These are phyloP conservation scores for Yponomeuta plumbellus DNA, from an alignment of 2,888 invertebrate species.

Conservation along the genomic window DNA sequence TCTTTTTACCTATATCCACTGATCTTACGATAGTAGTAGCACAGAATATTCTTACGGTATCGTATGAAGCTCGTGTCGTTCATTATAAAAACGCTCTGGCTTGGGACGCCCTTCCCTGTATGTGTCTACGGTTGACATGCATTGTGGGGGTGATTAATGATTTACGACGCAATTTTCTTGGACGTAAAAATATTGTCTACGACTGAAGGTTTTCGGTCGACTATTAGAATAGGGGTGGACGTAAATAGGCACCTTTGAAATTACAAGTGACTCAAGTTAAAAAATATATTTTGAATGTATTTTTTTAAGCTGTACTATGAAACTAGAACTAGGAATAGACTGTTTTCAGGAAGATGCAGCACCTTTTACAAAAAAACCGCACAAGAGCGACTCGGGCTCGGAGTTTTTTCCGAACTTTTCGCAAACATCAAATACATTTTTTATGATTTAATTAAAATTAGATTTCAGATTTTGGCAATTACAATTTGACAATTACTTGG, in stretches of 20 bases:
- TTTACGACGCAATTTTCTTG: conserved; percentile 62
- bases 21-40: too few species aligned
- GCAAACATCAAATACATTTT: too few species aligned
- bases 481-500: too few species aligned
- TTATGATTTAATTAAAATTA: too few species aligned
- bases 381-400: too few species aligned
- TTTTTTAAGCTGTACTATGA: too few species aligned
- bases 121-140: conserved; percentile 62
- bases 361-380: too few species aligned
- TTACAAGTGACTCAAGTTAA: background rate
- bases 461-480: too few species aligned
- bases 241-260: background rate
- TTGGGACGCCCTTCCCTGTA: conserved; percentile 54
- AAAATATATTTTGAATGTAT: background rate
- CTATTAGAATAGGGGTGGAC: background rate
- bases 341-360: too few species aligned
- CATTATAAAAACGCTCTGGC: background rate
- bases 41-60: background rate
- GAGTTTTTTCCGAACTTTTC: too few species aligned
- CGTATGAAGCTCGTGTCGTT: background rate
- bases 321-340: too few species aligned
- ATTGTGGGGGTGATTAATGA: conserved; percentile 71
- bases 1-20: too few species aligned
- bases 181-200: conserved; percentile 39
- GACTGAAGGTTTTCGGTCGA: conserved; percentile 5